A percentile compares a stretch with the other conserved stretches of the same genome.
phyloP scores from a whole-genome alignment of 1,140 invertebrate genomes.

The Leptestheria dahalacensis region DNA sequence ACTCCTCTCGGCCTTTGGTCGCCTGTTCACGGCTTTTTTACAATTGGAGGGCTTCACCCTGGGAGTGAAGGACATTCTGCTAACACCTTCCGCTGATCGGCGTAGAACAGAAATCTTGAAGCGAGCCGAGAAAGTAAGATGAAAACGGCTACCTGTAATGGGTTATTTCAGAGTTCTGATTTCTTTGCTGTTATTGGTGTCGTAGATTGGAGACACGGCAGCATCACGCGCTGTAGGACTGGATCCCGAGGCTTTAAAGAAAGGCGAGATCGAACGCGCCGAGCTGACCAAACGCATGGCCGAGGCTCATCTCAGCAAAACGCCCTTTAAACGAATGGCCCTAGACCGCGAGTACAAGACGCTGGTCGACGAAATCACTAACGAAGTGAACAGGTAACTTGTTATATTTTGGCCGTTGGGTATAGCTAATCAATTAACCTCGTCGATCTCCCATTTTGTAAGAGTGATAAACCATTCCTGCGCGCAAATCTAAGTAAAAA shows the following conservation, averaged over 20 bases:
- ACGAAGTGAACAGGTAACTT: conserved; percentile 66
- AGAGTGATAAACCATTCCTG: too few species aligned
- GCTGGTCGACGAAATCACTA: conserved; percentile 64
- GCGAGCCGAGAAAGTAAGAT: conserved; percentile 37
- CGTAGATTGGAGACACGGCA: conserved; percentile 38
- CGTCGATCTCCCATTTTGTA: too few species aligned
- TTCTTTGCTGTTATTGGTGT: background rate
- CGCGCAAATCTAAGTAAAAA: too few species aligned
- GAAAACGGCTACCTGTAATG: background rate
- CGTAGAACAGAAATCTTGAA: conserved; percentile 54
- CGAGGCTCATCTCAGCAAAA: conserved; percentile 45
- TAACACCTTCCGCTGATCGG: conserved; percentile 50
- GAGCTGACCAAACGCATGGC: conserved; percentile 48
- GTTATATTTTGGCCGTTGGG: conserved; percentile 6
- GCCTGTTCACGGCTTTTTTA: conserved; percentile 79
- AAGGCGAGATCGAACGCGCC: conserved; percentile 25
- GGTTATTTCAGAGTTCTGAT: too few species aligned
- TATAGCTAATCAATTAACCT: background rate
- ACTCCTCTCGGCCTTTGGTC: conserved; percentile 74
- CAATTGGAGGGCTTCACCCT: conserved; percentile 86
- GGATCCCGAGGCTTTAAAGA: conserved; percentile 31
- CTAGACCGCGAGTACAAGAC: conserved; percentile 78
- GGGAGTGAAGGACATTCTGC: conserved; percentile 86
- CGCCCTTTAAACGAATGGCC: conserved; percentile 57
- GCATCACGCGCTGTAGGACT: conserved; percentile 56